Evolutionary conservation across 1,140 invertebrate genomes (phyloP), one percentile per base, ranked within the genome.

Genomic region (Melitaea cinxia): DNA sequence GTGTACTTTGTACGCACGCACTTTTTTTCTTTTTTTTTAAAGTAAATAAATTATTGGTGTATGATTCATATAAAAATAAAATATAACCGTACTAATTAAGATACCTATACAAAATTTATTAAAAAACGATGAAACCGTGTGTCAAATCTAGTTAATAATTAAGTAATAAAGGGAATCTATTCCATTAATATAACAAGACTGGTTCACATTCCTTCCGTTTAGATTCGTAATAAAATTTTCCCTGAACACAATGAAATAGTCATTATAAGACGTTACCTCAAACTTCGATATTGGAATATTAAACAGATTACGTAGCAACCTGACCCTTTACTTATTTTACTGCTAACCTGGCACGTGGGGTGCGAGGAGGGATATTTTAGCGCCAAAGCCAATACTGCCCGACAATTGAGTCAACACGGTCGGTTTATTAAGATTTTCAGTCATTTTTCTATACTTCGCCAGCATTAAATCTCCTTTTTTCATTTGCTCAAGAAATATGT

Each of bases 381-480:
- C 77, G 10, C 84, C 88, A 65, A 90, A 90, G n/a, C 47, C 42
- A 59, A 85, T 85, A 60, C 60, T 76, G 10, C 80, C 77, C 10
- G 84, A 71, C 37, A 84, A 80, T 65, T 85, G 83, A 24, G 88
- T 90, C 52, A 90, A 68, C n/a, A 78, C 71, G 6, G 84, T 80
- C 3, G 77, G 75, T 39, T 69, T 76, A 37, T 82, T 85, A 12
- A 90, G 71, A 64, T 88, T 90, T 55, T 85, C 79, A 9, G 66
- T 73, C 86, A 89, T 91, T 62, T 83, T 89, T 6, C 85, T 75
- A 65, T 64, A 91, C 23, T 80, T 77, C 4, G 85, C 88, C 21
- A 91, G 65, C 82, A 88, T 83, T 28, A 91, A 65, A 50, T 85
- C 80, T 14, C 86, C 86, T 49, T 71, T 81, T 75, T 84, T 86